A percentile compares a stretch with the other conserved stretches of the same genome.
Evolutionary conservation across 1,140 invertebrate species (phyloP).

Genomic region (Varroa destructor): DNA sequence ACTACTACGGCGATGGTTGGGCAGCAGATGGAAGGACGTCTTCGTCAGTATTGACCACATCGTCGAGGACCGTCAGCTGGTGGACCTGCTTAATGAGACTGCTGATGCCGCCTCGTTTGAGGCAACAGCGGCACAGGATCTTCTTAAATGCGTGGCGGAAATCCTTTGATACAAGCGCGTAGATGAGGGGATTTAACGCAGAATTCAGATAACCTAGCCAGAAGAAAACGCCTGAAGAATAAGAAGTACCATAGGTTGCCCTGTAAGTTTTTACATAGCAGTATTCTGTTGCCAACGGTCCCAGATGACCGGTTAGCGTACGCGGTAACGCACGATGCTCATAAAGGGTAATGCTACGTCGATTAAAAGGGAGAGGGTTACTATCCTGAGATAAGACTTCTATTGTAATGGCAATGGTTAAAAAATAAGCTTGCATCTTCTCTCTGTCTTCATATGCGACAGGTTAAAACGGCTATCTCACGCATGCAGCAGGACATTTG

Average conservation of each 20-base stretch:
- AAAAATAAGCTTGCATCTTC: too few species aligned
- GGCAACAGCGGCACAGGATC: constrained; percentile 62
- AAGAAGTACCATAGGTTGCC: constrained; percentile 25
- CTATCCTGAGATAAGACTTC: too few species aligned
- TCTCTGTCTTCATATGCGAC: too few species aligned
- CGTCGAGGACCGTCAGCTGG: constrained; percentile 37
- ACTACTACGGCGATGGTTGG: constrained; percentile 13
- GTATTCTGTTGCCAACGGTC: too few species aligned
- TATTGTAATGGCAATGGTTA: too few species aligned
- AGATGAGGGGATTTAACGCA: constrained; percentile 75
- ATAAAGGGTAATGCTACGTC: too few species aligned
- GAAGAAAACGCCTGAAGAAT: constrained; percentile 56
- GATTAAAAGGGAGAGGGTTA: too few species aligned
- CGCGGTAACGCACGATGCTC: too few species aligned
- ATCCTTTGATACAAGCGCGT: constrained; percentile 79
- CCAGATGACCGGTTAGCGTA: too few species aligned
- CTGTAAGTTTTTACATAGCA: too few species aligned
- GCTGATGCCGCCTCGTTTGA: constrained; percentile 37
- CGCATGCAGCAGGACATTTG: too few species aligned
- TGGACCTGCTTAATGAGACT: constrained; percentile 37
- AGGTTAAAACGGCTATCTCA: too few species aligned
- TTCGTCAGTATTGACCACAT: constrained; percentile 31
- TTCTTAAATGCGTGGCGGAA: constrained; percentile 80
- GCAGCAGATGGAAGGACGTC: constrained; percentile 23
- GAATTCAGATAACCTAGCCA: constrained; percentile 96